Evolutionary conservation across 2,113 vertebrate genomes (phyloP).

Genomic region (Nettapus auritus): DNA sequence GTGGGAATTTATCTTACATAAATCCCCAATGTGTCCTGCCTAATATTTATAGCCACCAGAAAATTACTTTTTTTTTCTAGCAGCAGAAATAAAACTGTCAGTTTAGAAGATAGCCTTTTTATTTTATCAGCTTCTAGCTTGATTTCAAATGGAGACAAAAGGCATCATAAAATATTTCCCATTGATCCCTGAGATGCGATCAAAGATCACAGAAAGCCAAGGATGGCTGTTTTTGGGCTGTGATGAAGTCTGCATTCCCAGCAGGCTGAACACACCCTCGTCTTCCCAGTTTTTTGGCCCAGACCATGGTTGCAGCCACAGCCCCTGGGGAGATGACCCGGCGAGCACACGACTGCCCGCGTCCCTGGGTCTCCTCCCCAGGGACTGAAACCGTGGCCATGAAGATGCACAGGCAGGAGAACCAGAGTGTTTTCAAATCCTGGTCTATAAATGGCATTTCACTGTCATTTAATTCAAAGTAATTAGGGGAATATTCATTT

Average conservation of each 20-base stretch:
- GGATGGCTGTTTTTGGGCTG: not conserved
- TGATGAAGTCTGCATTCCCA: accelerated
- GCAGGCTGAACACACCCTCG: accelerated
- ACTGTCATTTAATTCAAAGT: conserved; percentile 10
- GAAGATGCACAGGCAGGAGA: not conserved
- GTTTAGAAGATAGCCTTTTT: conserved; percentile 39
- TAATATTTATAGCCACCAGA: conserved; percentile 60
- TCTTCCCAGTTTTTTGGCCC: not conserved
- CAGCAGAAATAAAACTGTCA: conserved; percentile 69
- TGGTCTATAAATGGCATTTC: not conserved
- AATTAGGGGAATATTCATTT: conserved; percentile 20
- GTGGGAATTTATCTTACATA: conserved; percentile 45
- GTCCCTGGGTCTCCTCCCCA: not conserved
- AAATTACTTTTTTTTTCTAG: conserved; percentile 5
- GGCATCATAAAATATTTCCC: conserved; percentile 37
- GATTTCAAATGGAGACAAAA: conserved; percentile 56
- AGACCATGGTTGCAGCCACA: not conserved
- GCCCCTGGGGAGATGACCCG: too few species aligned
- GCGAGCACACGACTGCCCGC: too few species aligned
- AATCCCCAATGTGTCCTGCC: conserved; percentile 23
- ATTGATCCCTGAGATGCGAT: not conserved
- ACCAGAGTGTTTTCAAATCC: not conserved
- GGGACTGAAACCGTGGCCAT: not conserved
- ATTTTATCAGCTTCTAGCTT: conserved; percentile 40
- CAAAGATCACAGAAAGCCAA: not conserved